Conservation (phyloP, 2,113 vertebrate genomes). For the Silurus glanis region DNA sequence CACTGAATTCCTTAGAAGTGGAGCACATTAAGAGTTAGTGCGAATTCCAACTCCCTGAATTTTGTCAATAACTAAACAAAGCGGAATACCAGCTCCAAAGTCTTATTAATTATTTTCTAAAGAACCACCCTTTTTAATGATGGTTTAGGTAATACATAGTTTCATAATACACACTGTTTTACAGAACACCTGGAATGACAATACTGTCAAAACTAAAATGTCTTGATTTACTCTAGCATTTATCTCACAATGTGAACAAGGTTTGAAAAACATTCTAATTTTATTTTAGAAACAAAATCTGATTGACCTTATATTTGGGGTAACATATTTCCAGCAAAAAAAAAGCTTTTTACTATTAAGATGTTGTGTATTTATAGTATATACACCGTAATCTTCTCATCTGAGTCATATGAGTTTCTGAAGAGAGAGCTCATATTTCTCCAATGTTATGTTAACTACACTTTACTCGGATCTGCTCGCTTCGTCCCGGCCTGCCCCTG, state of each 20-base stretch:
- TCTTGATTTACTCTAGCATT: no score
- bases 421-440: neutral
- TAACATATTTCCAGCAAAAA: neutral
- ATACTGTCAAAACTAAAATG: no score
- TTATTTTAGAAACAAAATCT: no score
- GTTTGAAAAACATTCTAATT: no score
- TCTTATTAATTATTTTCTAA: neutral
- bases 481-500: no score
- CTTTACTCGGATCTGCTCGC: no score
- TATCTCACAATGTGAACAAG: no score
- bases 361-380: no score
- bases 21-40: neutral
- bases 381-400: no score
- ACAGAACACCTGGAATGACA: no score
- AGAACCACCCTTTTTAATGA: no score
- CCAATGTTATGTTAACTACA: neutral
- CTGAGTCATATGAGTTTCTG: neutral
- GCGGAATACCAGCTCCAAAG: neutral
- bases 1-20: neutral
- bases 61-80: neutral
- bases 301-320: neutral
- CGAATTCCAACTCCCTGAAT: neutral
- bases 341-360: no score
- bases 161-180: neutral
- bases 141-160: neutral